Evolutionary conservation across 2,797 vertebrate species (phyloP), one percentile per base, ranked within the genome.

Genomic region (Lepilemur ruficaudatus): DNA sequence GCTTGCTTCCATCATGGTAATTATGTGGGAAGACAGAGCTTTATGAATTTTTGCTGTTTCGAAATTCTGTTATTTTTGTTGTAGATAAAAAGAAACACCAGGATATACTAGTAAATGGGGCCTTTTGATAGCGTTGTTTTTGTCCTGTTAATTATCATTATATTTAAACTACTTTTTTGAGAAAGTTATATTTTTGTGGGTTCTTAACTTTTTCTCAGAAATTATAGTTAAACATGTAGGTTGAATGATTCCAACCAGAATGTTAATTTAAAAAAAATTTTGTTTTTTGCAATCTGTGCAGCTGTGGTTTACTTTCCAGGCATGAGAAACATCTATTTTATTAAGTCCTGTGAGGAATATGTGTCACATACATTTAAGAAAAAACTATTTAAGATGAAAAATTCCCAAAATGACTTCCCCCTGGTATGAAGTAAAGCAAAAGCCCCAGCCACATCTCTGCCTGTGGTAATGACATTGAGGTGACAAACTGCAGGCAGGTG

Each of bases 401-500:
- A 97, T 97, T 97, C 93, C 97, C 95, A 91, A 96, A 98, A 97
- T 91, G 94, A 96, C 95, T 93, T 97, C 18, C 95, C 97, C 97
- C 97, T 96, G 92, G 95, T 98, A 97, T 97, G 97, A 98, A 97
- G 96, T 98, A 98, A 97, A 98, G 97, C 94, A 96, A 98, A 98
- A 98, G 93, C 87, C 94, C 90, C 92, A 88, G 75, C 90, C 5
- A 7, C 96, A 96, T 96, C 94, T 90, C 93, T 96, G 97, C 93
- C 96, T 97, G 85, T 96, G 93, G 96, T 95, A 97, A 89, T 97
- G 97, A 96, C 97, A 96, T 67, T 4, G 90, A 96, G 92, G 97
- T 98, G 97, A 98, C 97, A 97, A 97, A 98, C 97, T 94, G 96
- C 98, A 97, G 96, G 94, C 97, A 98, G 98, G 98, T 98, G 98